phyloP scores from a whole-genome alignment of 2,888 invertebrate species.

The Xylota sylvarum region DNA sequence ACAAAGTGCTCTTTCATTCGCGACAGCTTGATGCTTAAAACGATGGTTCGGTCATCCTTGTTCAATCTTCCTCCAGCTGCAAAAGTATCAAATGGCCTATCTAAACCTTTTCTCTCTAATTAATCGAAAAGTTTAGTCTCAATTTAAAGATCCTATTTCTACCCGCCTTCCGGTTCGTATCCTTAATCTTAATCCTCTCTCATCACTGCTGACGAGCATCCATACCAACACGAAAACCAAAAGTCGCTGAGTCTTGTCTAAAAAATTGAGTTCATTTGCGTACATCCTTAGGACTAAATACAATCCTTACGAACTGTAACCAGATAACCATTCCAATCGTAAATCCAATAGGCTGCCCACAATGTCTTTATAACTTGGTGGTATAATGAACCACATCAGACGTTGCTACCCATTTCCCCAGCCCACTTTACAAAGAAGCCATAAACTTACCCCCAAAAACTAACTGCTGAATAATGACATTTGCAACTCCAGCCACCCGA shows the following conservation, averaged over 20 bases:
- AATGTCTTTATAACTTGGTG: slow-evolving; percentile 49
- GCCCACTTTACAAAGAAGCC: slow-evolving; percentile 42
- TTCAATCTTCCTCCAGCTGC: too few species aligned
- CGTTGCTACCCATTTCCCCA: slow-evolving; percentile 4
- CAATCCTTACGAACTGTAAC: slow-evolving; percentile 26
- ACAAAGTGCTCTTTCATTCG: too few species aligned
- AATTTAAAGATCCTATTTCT: too few species aligned
- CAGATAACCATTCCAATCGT: slow-evolving; percentile 50
- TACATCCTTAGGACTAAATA: slow-evolving; percentile 13
- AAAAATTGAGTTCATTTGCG: slow-evolving; percentile 16
- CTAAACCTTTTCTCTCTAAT: too few species aligned
- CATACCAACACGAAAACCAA: not conserved
- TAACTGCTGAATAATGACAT: slow-evolving; percentile 76
- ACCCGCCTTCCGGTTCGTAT: not conserved
- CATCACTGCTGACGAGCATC: not conserved
- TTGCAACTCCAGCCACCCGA: slow-evolving; percentile 40
- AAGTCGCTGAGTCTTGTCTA: slow-evolving; percentile 6
- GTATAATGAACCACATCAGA: slow-evolving; percentile 68
- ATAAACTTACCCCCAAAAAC: slow-evolving; percentile 67
- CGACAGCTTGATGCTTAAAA: too few species aligned
- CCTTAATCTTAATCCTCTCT: not conserved
- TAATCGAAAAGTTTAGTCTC: too few species aligned
- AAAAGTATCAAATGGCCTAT: too few species aligned
- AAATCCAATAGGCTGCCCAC: slow-evolving; percentile 43
- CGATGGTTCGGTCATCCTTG: too few species aligned